These are phyloP conservation scores for Urophycis tenuis DNA, from an alignment of 2,797 vertebrate genomes.

Conservation along the genomic window DNA sequence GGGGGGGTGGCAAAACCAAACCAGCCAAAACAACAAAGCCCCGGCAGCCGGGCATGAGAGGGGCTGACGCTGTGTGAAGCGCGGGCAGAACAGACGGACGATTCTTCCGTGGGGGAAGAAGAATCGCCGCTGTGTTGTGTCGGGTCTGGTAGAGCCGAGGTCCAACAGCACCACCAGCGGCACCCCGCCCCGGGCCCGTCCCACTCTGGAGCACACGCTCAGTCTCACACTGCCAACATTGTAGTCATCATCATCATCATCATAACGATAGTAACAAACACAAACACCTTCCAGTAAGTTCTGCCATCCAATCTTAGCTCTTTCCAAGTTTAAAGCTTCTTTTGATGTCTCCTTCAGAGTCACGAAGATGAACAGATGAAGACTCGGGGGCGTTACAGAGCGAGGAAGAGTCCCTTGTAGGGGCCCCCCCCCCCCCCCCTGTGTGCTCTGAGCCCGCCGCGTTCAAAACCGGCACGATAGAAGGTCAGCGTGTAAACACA, in stretches of 20 bases:
- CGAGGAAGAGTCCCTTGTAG: not conserved
- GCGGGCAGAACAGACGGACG: constrained; percentile 16
- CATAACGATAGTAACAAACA: not conserved
- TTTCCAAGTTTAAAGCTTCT: not conserved
- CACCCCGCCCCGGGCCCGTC: too few relatives aligned
- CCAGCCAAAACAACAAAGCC: too few relatives aligned
- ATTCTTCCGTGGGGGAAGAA: not conserved
- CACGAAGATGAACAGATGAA: not conserved
- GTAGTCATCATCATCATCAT: not conserved
- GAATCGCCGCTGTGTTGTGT: not conserved
- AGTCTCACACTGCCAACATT: not conserved
- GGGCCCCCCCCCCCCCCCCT: not conserved
- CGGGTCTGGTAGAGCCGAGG: not conserved
- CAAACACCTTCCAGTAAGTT: constrained; percentile 13
- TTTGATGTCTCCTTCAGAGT: not conserved
- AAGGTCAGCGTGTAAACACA: not conserved
- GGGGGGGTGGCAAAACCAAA: not conserved
- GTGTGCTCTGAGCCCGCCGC: not conserved
- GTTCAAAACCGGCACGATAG: not conserved
- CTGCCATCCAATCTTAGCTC: constrained; percentile 12
- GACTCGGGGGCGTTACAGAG: not conserved
- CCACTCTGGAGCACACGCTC: not conserved
- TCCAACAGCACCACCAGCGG: not conserved
- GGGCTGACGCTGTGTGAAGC: not conserved
- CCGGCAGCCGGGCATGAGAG: too few relatives aligned